phyloP scores from a whole-genome alignment of 2,888 invertebrate species.

The Caenorhabditis uteleia region DNA sequence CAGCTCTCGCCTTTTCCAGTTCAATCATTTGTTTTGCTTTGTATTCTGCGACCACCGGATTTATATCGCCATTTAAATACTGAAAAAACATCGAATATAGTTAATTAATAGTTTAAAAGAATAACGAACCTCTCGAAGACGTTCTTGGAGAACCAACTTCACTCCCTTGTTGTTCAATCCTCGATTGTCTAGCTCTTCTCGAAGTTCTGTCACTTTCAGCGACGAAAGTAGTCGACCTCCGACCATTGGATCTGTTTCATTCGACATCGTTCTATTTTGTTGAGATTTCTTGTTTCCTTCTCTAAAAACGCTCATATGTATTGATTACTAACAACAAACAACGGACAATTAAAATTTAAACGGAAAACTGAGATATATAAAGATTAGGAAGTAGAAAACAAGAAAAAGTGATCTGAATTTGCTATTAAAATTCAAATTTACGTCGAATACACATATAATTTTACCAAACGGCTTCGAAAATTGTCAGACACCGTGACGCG shows the following conservation, averaged over 20 bases:
- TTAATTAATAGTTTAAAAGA: not conserved
- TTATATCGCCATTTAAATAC: conserved; percentile 1
- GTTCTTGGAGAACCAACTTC: conserved; percentile 56
- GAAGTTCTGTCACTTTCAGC: conserved; percentile 59
- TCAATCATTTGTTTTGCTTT: conserved; percentile 32
- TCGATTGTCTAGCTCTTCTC: conserved; percentile 53
- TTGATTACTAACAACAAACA: no score
- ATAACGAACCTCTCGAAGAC: conserved; percentile 39
- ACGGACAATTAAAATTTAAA: no score
- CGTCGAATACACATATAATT: no score
- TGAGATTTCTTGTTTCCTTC: no score
- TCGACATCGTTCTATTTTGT: conserved; percentile 31
- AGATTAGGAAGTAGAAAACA: no score
- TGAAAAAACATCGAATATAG: not conserved
- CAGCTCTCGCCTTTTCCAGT: conserved; percentile 14
- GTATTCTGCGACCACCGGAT: conserved; percentile 37
- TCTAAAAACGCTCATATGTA: no score
- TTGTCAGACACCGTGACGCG: no score
- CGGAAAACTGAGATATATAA: no score
- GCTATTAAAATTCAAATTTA: no score
- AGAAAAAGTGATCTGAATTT: no score
- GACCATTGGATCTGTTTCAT: conserved; percentile 48
- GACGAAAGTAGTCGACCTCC: conserved; percentile 48
- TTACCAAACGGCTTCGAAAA: no score
- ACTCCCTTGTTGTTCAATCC: conserved; percentile 56